phyloP scores from a whole-genome alignment of 2,797 vertebrate genomes.

The Notamacropus eugenii region DNA sequence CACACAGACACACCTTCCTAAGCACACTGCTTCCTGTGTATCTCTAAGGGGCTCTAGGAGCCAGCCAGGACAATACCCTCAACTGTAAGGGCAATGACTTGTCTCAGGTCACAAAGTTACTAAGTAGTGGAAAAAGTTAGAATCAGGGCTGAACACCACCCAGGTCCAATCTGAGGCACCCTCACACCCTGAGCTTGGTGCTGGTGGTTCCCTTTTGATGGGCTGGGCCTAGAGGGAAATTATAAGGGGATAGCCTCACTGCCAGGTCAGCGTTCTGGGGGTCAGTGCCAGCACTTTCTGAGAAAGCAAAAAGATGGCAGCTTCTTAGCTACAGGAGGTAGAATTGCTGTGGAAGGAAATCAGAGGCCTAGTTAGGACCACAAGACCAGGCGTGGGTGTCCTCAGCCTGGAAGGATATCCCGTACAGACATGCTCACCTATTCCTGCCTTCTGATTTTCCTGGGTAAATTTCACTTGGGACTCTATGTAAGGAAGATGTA shows the following conservation, averaged over 20 bases:
- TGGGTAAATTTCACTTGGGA: neutral
- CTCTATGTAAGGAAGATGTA: neutral
- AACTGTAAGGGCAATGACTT: neutral
- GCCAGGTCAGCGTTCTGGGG: rapidly evolving
- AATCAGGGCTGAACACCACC: neutral
- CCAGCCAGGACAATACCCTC: neutral
- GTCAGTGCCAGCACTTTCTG: neutral
- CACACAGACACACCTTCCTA: neutral
- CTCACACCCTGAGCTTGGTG: neutral
- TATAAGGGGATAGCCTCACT: neutral
- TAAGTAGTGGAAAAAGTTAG: neutral
- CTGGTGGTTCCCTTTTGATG: neutral
- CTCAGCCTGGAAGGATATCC: neutral
- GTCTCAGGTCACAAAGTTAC: neutral
- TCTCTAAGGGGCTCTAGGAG: neutral
- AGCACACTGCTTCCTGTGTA: neutral
- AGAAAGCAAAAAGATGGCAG: neutral
- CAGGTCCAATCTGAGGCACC: neutral
- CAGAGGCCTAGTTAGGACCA: neutral
- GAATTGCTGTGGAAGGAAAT: neutral
- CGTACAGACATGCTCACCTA: neutral
- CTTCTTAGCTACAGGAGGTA: neutral
- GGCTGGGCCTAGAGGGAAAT: neutral
- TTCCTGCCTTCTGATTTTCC: neutral
- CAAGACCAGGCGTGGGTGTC: neutral